Evolutionary conservation across 2,888 invertebrate species (phyloP).

Genomic region (Erebia palarica): DNA sequence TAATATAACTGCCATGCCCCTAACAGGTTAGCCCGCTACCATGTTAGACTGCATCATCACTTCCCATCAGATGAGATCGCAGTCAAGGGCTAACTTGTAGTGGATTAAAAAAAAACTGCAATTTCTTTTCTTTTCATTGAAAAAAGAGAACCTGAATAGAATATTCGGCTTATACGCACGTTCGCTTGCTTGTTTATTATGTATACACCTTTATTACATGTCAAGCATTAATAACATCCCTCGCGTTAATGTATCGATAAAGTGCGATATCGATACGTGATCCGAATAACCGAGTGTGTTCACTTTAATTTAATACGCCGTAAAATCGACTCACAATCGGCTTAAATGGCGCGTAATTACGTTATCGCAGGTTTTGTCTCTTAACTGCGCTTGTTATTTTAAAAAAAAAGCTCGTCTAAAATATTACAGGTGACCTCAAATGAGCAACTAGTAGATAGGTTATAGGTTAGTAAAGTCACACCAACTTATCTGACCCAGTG

Average conservation of each 20-base stretch:
- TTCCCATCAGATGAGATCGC: too few species aligned
- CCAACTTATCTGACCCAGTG: too few species aligned
- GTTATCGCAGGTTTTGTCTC: conserved; percentile 32
- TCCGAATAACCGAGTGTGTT: conserved; percentile 53
- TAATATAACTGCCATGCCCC: too few species aligned
- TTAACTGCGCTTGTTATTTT: conserved; percentile 2
- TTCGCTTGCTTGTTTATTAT: neutral
- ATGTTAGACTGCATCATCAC: too few species aligned
- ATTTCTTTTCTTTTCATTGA: neutral
- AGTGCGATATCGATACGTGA: conserved; percentile 48
- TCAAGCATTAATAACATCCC: conserved; percentile 22
- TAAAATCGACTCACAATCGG: conserved; percentile 55
- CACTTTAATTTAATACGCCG: conserved; percentile 62
- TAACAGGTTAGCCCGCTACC: too few species aligned
- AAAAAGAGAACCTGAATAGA: neutral
- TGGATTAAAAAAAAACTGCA: too few species aligned
- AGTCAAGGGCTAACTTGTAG: too few species aligned
- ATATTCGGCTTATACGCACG: neutral
- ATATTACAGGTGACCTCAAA: too few species aligned
- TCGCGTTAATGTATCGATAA: conserved; percentile 37
- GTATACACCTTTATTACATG: conserved; percentile 14
- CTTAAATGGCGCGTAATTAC: conserved; percentile 48
- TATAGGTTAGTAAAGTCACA: too few species aligned
- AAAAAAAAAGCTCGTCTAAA: neutral
- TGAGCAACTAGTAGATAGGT: too few species aligned